These are phyloP conservation scores for Agrochola circellaris DNA, from an alignment of 2,888 invertebrate species.

Conservation along the genomic window DNA sequence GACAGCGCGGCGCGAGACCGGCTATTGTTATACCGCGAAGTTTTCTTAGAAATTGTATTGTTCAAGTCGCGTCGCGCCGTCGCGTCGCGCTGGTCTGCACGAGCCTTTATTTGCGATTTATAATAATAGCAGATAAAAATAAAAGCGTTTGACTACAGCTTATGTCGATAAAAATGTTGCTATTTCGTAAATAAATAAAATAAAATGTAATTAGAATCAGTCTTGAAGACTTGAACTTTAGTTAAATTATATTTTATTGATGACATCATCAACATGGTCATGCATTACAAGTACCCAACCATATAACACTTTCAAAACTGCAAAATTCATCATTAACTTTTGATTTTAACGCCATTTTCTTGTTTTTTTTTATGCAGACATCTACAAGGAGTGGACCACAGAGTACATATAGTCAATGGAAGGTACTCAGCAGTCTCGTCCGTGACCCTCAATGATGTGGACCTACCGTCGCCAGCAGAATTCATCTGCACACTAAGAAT, in stretches of 20 bases:
- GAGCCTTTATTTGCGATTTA: no score
- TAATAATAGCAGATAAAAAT: background rate
- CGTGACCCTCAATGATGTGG: conserved; percentile 88
- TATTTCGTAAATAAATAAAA: background rate
- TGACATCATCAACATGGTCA: background rate
- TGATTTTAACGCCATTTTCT: background rate
- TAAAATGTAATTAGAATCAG: background rate
- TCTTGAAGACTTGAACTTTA: background rate
- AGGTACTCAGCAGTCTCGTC: conserved; percentile 90
- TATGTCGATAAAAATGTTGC: background rate
- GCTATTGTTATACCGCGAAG: no score
- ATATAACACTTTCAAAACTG: no score
- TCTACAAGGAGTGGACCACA: conserved; percentile 83
- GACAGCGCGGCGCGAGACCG: no score
- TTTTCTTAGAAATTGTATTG: no score
- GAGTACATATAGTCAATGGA: conserved; percentile 82
- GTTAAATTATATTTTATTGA: background rate
- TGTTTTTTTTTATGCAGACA: conserved; percentile 70
- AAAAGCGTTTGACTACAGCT: background rate
- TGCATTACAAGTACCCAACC: background rate
- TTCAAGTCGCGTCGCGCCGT: no score
- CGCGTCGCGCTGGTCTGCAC: no score
- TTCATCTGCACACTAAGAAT: conserved; percentile 92
- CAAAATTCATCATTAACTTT: background rate
- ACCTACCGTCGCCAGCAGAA: conserved; percentile 88